Evolutionary conservation across 2,113 vertebrate genomes (phyloP).

Genomic region (Plestiodon gilberti): DNA sequence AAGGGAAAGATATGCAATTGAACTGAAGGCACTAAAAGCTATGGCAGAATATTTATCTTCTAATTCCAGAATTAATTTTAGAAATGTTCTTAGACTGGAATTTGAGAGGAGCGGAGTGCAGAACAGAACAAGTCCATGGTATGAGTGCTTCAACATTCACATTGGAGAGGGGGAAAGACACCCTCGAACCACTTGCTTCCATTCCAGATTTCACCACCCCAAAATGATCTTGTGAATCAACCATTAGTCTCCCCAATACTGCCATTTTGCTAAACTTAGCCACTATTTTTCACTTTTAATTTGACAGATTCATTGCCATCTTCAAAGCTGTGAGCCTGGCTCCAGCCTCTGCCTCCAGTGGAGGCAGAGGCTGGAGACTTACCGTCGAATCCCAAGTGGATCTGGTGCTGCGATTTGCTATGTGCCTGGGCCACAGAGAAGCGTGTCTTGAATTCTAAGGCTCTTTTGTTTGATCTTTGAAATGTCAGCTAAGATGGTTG

Average conservation of each 20-base stretch:
- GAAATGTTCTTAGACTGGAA: background rate
- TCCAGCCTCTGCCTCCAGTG: no score
- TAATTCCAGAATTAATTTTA: background rate
- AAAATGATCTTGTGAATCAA: background rate
- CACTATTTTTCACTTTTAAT: background rate
- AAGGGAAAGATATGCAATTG: background rate
- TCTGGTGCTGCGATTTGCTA: background rate
- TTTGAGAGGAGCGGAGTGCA: background rate
- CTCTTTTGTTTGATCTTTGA: slow-evolving; percentile 10
- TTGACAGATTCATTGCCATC: background rate
- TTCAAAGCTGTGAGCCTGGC: background rate
- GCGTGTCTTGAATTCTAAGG: background rate
- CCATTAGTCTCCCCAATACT: background rate
- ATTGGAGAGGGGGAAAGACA: background rate
- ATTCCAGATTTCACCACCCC: background rate
- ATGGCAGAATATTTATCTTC: no score
- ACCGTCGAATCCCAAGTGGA: background rate
- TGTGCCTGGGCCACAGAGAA: background rate
- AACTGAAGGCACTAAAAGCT: background rate
- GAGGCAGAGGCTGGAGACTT: background rate
- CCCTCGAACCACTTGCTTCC: background rate
- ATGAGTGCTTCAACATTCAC: background rate
- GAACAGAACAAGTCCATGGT: background rate
- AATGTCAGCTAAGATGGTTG: background rate
- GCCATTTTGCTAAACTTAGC: background rate